A percentile compares a stretch with the other conserved stretches of the same genome.
These are phyloP conservation scores for Temnothorax ravouxi DNA, from an alignment of 2,888 invertebrate species.

Conservation along the genomic window DNA sequence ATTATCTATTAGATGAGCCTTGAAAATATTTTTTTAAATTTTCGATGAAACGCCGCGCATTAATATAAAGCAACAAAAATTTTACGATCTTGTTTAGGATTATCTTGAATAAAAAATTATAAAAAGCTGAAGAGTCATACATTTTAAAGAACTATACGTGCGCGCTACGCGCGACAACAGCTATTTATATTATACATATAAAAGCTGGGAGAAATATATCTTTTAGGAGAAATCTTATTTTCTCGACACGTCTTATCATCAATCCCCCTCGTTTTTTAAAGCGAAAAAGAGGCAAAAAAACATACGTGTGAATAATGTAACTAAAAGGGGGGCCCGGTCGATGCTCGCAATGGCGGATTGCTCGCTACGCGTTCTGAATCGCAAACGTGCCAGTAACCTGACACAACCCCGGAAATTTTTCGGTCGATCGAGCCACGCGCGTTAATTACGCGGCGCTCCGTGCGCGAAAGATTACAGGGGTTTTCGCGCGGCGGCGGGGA, in stretches of 20 bases:
- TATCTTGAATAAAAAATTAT: background rate
- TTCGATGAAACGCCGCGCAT: background rate
- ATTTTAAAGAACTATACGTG: background rate
- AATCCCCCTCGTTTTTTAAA: background rate
- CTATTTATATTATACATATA: background rate
- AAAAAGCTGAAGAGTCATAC: background rate
- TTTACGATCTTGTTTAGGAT: background rate
- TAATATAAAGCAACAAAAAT: background rate
- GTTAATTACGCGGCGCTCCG: constrained; percentile 62
- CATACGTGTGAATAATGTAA: constrained; percentile 36
- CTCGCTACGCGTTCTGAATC: constrained; percentile 39
- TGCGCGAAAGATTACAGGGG: constrained; percentile 58
- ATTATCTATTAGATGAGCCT: background rate
- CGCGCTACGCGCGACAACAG: background rate
- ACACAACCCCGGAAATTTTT: constrained; percentile 59
- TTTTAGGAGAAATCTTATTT: background rate
- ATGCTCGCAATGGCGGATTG: constrained; percentile 16
- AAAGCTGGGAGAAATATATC: background rate
- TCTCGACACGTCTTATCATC: constrained; percentile 10
- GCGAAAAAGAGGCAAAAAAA: background rate
- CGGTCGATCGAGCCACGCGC: constrained; percentile 60
- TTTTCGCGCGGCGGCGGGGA: constrained; percentile 31
- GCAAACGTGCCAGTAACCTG: constrained; percentile 14
- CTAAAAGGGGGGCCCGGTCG: constrained; percentile 10
- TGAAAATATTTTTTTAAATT: background rate